Conservation (phyloP, 2,797 vertebrate species). For the Erpetoichthys calabaricus region DNA sequence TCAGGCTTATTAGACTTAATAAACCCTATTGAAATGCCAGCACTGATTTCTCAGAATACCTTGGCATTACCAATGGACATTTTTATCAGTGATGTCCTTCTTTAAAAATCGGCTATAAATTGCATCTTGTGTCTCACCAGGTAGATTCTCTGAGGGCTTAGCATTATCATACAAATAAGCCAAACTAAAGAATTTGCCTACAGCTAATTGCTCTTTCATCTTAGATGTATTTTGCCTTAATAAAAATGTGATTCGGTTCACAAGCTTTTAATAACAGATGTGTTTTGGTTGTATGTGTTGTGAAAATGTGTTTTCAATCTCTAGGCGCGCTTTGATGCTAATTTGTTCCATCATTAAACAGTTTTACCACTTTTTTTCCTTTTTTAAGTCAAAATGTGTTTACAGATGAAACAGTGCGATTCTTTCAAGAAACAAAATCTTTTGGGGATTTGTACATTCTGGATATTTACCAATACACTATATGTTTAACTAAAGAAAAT, state of each 20-base stretch:
- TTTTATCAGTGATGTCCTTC: no score
- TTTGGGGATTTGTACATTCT: conserved; percentile 8
- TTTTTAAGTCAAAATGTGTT: conserved; percentile 17
- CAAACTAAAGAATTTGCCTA: conserved; percentile 13
- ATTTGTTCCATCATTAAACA: conserved; percentile 35
- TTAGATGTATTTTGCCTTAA: conserved; percentile 15
- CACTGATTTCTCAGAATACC: no score
- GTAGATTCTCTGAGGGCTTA: not conserved
- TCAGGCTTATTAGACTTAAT: no score
- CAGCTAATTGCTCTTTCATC: conserved; percentile 21
- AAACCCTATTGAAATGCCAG: no score
- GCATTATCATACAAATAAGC: conserved; percentile 9
- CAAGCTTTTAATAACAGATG: conserved; percentile 17
- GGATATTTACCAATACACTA: not conserved
- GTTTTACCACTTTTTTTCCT: conserved; percentile 20
- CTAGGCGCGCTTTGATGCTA: conserved; percentile 30
- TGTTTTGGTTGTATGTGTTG: conserved; percentile 22
- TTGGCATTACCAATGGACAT: no score
- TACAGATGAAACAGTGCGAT: conserved; percentile 12
- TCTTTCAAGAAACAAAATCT: conserved; percentile 14
- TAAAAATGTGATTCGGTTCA: conserved; percentile 19
- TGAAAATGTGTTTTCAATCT: conserved; percentile 31
- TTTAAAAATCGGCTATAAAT: no score
- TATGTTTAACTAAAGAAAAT: no score
- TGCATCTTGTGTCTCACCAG: no score